Evolutionary conservation across 2,113 vertebrate species (phyloP).

Genomic region (Bos javanicus): DNA sequence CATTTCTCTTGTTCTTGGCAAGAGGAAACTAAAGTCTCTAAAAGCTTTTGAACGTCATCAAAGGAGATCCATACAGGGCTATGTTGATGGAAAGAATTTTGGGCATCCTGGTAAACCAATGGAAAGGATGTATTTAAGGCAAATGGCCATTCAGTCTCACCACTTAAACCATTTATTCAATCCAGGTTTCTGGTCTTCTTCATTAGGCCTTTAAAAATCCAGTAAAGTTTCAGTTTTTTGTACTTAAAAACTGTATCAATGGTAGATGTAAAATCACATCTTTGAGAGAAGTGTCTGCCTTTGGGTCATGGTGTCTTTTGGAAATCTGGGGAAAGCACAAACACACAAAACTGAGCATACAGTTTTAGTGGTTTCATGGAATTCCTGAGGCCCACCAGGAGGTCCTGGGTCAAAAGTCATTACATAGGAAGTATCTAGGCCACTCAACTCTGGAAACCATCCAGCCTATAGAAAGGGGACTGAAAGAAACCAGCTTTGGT

Average conservation of each 20-base stretch:
- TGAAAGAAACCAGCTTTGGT: not conserved
- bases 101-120: slow-evolving; percentile 1
- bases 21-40: not conserved
- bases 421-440: not conserved
- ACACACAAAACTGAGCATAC: not conserved
- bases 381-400: not conserved
- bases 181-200: not conserved
- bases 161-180: slow-evolving; percentile 33
- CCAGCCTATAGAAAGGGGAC: not conserved
- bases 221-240: slow-evolving; percentile 3
- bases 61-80: not conserved
- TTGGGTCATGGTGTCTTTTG: slow-evolving; percentile 13
- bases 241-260: slow-evolving; percentile 19
- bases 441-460: not conserved
- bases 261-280: not conserved
- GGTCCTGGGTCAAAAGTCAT: not conserved
- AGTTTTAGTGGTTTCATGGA: not conserved
- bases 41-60: slow-evolving; percentile 34
- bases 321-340: slow-evolving; percentile 32
- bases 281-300: not conserved
- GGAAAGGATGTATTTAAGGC: slow-evolving; percentile 25
- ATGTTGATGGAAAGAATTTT: slow-evolving; percentile 12
- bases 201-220: slow-evolving; percentile 25
- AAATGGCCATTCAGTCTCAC: slow-evolving; percentile 17
- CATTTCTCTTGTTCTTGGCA: slow-evolving; percentile 13